Percentiles rank a stretch among this genome's conserved stretches.
Evolutionary conservation across 2,113 vertebrate species (phyloP).

Genomic region (Oenanthe melanoleuca): DNA sequence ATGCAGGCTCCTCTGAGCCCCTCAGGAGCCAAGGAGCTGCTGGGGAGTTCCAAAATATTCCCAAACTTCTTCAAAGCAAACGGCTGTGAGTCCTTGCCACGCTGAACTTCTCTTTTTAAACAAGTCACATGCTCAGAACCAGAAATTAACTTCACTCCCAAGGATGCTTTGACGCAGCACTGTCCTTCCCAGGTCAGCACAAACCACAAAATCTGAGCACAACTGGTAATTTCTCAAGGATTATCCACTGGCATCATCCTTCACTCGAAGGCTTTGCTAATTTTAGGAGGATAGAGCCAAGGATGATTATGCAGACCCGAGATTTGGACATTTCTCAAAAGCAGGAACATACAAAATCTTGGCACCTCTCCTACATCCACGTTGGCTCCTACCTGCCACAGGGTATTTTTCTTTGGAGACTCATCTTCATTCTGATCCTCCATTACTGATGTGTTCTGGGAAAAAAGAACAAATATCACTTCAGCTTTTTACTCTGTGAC

Average conservation of each 20-base stretch:
- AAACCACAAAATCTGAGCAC: neutral
- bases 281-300: neutral
- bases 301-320: neutral
- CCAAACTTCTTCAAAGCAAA: neutral
- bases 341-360: neutral
- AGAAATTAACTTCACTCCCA: neutral
- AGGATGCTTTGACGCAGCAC: neutral
- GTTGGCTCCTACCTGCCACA: conserved; percentile 88
- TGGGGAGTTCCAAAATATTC: neutral
- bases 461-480: conserved; percentile 42
- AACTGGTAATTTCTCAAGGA: neutral
- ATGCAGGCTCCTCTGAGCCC: neutral
- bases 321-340: neutral
- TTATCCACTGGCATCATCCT: neutral
- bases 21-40: neutral
- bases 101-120: neutral
- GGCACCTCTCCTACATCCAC: neutral
- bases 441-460: conserved; percentile 93
- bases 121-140: neutral
- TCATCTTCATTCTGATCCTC: conserved; percentile 97
- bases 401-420: conserved; percentile 96
- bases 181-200: neutral
- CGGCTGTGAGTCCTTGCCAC: neutral
- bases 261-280: neutral
- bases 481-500: conserved; percentile 30